Conservation (phyloP, 2,888 invertebrate species). For the Notodonta ziczac region DNA sequence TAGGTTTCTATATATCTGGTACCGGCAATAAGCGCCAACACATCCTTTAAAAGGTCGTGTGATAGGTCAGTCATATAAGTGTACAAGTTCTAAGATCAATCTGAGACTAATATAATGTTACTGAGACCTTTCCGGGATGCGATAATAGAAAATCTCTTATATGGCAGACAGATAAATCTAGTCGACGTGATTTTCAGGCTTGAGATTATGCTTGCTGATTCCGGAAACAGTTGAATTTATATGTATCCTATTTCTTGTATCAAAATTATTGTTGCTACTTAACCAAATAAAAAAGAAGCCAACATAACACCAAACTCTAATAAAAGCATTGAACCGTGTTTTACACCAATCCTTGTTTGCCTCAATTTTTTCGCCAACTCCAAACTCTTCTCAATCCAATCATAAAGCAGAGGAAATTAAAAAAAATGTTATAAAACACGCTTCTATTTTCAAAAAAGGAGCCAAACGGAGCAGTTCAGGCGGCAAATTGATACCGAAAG, state of each 20-base stretch:
- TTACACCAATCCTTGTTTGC: conserved; percentile 29
- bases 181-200: not conserved
- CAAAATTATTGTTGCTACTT: too few relatives aligned
- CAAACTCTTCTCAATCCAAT: conserved; percentile 30
- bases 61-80: not conserved
- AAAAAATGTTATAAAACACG: conserved; percentile 65
- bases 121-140: not conserved
- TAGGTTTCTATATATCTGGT: too few relatives aligned
- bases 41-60: conserved; percentile 2
- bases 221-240: too few relatives aligned
- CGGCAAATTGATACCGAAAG: conserved; percentile 81
- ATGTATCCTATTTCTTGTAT: too few relatives aligned
- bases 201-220: too few relatives aligned
- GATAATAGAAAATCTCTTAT: not conserved
- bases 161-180: not conserved
- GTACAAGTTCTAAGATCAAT: conserved; percentile 6
- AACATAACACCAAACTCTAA: not conserved
- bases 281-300: not conserved
- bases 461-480: conserved; percentile 68
- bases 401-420: conserved; percentile 43
- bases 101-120: conserved; percentile 7
- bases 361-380: conserved; percentile 29
- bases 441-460: conserved; percentile 54
- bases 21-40: not conserved
- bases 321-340: not conserved